Conservation (phyloP, 2,113 vertebrate genomes). For the Rhea pennata region DNA sequence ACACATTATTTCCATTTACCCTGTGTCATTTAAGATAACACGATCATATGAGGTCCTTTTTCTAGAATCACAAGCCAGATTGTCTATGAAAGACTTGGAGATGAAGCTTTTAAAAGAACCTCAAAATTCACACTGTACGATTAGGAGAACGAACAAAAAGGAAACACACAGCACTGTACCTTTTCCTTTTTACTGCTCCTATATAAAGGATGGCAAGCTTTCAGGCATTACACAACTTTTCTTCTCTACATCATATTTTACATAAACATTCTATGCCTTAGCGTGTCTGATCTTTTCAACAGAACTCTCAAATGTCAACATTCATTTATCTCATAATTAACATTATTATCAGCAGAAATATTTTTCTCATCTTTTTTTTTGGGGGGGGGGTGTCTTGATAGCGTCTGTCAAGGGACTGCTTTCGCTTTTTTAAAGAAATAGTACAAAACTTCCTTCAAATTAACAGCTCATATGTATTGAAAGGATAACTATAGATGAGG, state of each 20-base stretch:
- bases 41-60: accelerated
- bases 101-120: background rate
- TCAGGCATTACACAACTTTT: background rate
- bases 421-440: background rate
- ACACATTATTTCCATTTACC: background rate
- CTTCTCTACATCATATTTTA: background rate
- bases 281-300: background rate
- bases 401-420: constrained; percentile 5
- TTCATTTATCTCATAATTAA: constrained; percentile 62
- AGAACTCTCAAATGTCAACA: constrained; percentile 44
- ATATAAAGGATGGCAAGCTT: background rate
- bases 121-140: background rate
- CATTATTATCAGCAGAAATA: constrained; percentile 42
- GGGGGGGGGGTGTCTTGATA: background rate
- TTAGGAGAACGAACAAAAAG: background rate
- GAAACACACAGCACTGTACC: background rate
- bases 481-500: background rate
- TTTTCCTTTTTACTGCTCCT: background rate
- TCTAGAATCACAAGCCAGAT: background rate
- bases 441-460: background rate
- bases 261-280: background rate
- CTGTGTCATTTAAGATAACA: background rate
- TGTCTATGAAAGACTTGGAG: background rate
- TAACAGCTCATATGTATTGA: background rate
- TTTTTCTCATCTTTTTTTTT: constrained; percentile 30